Evolutionary conservation across 2,888 invertebrate species (phyloP).

Genomic region (Pollenia angustigena): DNA sequence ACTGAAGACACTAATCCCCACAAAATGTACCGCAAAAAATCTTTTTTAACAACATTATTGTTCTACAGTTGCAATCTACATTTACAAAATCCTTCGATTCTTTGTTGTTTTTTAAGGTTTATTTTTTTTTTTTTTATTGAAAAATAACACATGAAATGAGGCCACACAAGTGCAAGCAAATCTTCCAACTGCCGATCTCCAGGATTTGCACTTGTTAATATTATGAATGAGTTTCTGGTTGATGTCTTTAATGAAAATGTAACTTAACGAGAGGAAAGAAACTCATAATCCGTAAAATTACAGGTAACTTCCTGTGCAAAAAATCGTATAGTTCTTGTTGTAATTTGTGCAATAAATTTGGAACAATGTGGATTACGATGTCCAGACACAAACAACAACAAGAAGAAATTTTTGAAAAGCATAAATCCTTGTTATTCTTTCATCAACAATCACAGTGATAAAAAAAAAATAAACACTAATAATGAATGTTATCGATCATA

Average conservation of each 20-base stretch:
- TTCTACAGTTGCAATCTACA: constrained; percentile 50
- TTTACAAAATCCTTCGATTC: neutral
- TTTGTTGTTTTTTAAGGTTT: constrained; percentile 24
- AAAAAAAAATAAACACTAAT: constrained; percentile 43
- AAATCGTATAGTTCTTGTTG: constrained; percentile 46
- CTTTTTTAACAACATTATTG: constrained; percentile 35
- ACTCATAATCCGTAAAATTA: constrained; percentile 73
- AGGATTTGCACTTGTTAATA: constrained; percentile 63
- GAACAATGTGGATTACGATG: constrained; percentile 9
- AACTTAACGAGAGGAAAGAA: constrained; percentile 50
- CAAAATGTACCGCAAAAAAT: constrained; percentile 69
- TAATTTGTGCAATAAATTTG: constrained; percentile 55
- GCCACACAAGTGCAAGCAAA: constrained; percentile 71
- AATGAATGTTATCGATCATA: constrained; percentile 55
- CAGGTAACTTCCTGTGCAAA: constrained; percentile 73
- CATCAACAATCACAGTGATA: constrained; percentile 50
- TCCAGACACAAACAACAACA: constrained; percentile 35
- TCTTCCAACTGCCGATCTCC: constrained; percentile 22
- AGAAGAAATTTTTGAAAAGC: constrained; percentile 45
- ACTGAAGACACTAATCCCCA: constrained; percentile 61
- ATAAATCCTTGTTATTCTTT: constrained; percentile 73
- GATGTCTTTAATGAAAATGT: neutral
- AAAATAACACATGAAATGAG: constrained; percentile 70
- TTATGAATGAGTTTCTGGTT: constrained; percentile 55
- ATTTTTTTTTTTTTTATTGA: constrained; percentile 42